Percentiles rank a stretch among this genome's conserved stretches.
Evolutionary conservation across 2,113 vertebrate genomes (phyloP).

Genomic region (Dicentrarchus labrax): DNA sequence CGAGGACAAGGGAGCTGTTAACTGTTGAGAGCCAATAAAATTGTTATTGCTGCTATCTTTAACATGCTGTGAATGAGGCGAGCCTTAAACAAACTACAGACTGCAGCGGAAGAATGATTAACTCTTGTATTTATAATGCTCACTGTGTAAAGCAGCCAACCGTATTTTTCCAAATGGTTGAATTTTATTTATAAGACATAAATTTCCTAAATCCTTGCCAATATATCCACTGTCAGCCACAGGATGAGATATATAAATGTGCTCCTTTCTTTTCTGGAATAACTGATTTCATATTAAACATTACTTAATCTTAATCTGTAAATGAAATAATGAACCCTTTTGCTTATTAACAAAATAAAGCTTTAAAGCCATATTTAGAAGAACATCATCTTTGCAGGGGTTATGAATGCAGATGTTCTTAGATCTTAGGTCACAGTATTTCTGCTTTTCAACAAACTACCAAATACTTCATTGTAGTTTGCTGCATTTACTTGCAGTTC

Average conservation of each 20-base stretch:
- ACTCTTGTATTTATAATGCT: conserved; percentile 83
- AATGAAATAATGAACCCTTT: conserved; percentile 3
- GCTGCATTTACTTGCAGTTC: background rate
- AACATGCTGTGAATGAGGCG: conserved; percentile 85
- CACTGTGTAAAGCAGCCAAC: conserved; percentile 79
- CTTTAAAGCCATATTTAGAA: background rate
- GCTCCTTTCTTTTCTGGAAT: conserved; percentile 73
- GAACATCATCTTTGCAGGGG: background rate
- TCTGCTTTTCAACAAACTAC: too few relatives aligned
- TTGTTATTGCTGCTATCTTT: conserved; percentile 87
- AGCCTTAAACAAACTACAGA: conserved; percentile 87
- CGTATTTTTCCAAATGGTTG: conserved; percentile 81
- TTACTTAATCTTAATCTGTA: conserved; percentile 56
- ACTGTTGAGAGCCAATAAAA: conserved; percentile 86
- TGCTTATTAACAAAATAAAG: conserved; percentile 1
- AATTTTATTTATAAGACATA: conserved; percentile 83
- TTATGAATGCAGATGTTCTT: too few relatives aligned
- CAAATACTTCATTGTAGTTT: background rate
- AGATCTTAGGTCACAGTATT: too few relatives aligned
- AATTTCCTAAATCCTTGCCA: conserved; percentile 81
- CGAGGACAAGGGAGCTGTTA: conserved; percentile 83
- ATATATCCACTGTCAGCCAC: conserved; percentile 54
- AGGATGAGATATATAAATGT: conserved; percentile 66
- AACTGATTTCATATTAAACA: conserved; percentile 60
- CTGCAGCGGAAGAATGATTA: conserved; percentile 86